A percentile compares a stretch with the other conserved stretches of the same genome.
phyloP scores from a whole-genome alignment of 2,113 vertebrate genomes.

The Verasper variegatus region DNA sequence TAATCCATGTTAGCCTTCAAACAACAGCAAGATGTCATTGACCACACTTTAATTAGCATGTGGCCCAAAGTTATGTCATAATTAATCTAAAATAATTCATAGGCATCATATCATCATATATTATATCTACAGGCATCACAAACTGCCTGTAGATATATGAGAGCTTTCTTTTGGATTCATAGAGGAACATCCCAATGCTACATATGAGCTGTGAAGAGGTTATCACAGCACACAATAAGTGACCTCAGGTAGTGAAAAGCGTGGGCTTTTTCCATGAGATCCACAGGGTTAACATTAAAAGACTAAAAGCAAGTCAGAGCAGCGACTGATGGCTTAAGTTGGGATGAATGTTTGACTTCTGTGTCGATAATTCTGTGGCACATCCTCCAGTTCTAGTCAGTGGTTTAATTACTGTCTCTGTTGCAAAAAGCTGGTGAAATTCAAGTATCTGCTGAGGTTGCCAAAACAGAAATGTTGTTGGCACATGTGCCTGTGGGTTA shows the following conservation, averaged over 20 bases:
- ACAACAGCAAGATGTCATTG: too few relatives aligned
- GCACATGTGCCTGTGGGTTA: not conserved
- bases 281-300: not conserved
- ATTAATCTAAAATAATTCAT: not conserved
- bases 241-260: not conserved
- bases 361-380: too few relatives aligned
- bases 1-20: too few relatives aligned
- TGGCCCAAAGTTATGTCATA: too few relatives aligned
- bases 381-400: too few relatives aligned
- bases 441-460: not conserved
- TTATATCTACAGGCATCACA: conserved; percentile 5
- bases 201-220: not conserved
- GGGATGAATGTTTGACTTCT: too few relatives aligned
- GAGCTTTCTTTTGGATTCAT: not conserved
- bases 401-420: not conserved
- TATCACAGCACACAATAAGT: not conserved
- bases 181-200: not conserved
- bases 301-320: not conserved
- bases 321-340: not conserved
- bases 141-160: not conserved
- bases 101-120: too few relatives aligned
- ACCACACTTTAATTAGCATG: too few relatives aligned
- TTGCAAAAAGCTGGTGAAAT: conserved; percentile 3
- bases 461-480: not conserved
- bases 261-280: not conserved